Percentiles rank a stretch among this genome's conserved stretches.
phyloP scores from a whole-genome alignment of 2,888 invertebrate species.

The Pollenia angustigena region DNA sequence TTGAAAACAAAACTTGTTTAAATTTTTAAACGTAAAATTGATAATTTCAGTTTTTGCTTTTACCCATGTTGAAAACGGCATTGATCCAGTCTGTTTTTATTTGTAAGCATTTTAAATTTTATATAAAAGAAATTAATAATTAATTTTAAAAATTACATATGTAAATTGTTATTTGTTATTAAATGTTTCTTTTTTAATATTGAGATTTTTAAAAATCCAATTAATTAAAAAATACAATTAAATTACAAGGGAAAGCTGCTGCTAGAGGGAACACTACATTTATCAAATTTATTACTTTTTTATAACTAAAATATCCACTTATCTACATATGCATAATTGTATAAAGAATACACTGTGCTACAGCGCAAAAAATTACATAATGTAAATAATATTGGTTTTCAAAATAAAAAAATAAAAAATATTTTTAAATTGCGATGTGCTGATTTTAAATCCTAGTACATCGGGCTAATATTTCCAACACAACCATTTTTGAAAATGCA shows the following conservation, averaged over 20 bases:
- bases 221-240: background rate
- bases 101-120: slow-evolving; percentile 63
- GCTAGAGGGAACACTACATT: slow-evolving; percentile 24
- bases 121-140: slow-evolving; percentile 4
- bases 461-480: too few relatives aligned
- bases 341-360: too few relatives aligned
- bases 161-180: too few relatives aligned
- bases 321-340: slow-evolving; percentile 1
- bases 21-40: slow-evolving; percentile 12
- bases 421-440: too few relatives aligned
- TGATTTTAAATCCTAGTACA: too few relatives aligned
- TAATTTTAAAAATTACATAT: background rate
- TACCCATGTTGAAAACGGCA: slow-evolving; percentile 90
- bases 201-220: too few relatives aligned
- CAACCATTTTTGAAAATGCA: too few relatives aligned
- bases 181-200: too few relatives aligned
- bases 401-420: too few relatives aligned
- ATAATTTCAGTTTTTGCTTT: slow-evolving; percentile 67
- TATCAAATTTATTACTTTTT: slow-evolving; percentile 11
- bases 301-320: slow-evolving; percentile 7
- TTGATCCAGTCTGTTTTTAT: slow-evolving; percentile 87
- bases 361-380: too few relatives aligned
- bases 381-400: too few relatives aligned
- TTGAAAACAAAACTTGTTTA: background rate
- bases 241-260: slow-evolving; percentile 35